Conservation (phyloP, 1,140 invertebrate genomes). For the Zaprionus nigranus region DNA sequence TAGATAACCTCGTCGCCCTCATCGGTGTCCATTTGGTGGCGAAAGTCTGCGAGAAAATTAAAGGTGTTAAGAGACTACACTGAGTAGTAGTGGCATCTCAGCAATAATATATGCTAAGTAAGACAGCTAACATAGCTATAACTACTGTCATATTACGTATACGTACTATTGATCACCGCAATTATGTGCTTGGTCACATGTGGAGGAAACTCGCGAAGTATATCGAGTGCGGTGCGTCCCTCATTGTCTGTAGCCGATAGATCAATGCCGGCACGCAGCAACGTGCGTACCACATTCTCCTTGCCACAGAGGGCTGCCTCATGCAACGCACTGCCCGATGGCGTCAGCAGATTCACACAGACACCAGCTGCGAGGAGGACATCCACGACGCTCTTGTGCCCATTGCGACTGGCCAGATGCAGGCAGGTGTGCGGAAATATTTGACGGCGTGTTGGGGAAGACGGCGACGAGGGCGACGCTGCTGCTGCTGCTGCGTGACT, state of each 20-base stretch:
- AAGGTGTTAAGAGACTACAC: not conserved
- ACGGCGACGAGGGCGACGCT: conserved; percentile 67
- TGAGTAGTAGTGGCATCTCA: not conserved
- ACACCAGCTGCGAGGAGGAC: conserved; percentile 93
- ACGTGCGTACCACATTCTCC: conserved; percentile 93
- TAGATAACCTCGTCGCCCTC: conserved; percentile 76
- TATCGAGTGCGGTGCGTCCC: conserved; percentile 94
- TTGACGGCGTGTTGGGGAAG: conserved; percentile 59
- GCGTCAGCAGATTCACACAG: conserved; percentile 94
- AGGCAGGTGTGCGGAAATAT: conserved; percentile 94
- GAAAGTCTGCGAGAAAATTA: conserved; percentile 61
- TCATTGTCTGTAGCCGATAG: conserved; percentile 90
- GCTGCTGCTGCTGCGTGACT: conserved; percentile 29
- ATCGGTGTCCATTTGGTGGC: conserved; percentile 80
- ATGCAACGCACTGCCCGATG: conserved; percentile 96
- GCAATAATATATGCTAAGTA: too few species aligned
- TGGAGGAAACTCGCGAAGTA: conserved; percentile 94
- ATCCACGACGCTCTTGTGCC: conserved; percentile 93
- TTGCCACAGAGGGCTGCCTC: conserved; percentile 98
- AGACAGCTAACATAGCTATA: too few species aligned
- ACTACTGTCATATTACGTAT: conserved; percentile 31
- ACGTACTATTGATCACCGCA: conserved; percentile 93
- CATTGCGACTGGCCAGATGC: conserved; percentile 96
- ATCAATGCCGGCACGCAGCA: conserved; percentile 93
- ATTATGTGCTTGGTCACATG: conserved; percentile 94